A percentile compares a stretch with the other conserved stretches of the same genome.
phyloP scores from a whole-genome alignment of 1,140 invertebrate species.

The Lepidurus packardi region DNA sequence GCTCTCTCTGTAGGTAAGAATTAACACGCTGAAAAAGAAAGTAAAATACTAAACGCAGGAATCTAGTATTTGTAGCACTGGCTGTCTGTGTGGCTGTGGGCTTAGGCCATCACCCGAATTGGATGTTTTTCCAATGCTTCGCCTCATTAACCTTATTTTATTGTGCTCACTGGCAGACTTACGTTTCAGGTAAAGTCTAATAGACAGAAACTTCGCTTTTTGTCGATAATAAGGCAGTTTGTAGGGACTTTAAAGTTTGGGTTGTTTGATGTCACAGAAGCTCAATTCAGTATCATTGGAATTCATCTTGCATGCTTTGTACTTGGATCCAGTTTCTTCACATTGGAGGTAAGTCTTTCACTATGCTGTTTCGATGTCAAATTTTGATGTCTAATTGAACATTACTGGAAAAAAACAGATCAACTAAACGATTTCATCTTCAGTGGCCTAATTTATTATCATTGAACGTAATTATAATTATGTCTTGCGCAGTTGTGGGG shows the following conservation, averaged over 20 bases:
- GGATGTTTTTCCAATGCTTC: constrained; percentile 93
- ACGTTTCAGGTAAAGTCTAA: constrained; percentile 71
- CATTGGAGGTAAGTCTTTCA: constrained; percentile 59
- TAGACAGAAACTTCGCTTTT: constrained; percentile 2
- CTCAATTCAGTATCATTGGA: constrained; percentile 85
- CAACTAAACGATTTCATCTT: too few species aligned
- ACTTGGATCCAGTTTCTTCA: constrained; percentile 82
- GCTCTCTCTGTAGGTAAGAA: constrained; percentile 72
- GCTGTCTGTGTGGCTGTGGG: constrained; percentile 87
- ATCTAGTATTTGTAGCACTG: constrained; percentile 86
- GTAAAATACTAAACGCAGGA: neutral
- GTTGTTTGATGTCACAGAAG: constrained; percentile 95
- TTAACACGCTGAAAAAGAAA: neutral
- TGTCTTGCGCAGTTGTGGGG: neutral
- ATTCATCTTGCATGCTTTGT: constrained; percentile 81
- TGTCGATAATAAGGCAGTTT: constrained; percentile 28
- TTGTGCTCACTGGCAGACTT: constrained; percentile 98
- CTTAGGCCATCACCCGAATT: constrained; percentile 80
- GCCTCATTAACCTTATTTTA: constrained; percentile 93
- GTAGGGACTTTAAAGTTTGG: constrained; percentile 83
- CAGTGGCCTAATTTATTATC: too few species aligned
- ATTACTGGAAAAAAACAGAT: too few species aligned
- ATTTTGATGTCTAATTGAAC: too few species aligned
- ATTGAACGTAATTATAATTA: neutral
- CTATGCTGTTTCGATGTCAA: neutral